Base-by-base conservation (phyloP, 1,140 invertebrate genomes). In the Ceratina calcarata region DNA sequence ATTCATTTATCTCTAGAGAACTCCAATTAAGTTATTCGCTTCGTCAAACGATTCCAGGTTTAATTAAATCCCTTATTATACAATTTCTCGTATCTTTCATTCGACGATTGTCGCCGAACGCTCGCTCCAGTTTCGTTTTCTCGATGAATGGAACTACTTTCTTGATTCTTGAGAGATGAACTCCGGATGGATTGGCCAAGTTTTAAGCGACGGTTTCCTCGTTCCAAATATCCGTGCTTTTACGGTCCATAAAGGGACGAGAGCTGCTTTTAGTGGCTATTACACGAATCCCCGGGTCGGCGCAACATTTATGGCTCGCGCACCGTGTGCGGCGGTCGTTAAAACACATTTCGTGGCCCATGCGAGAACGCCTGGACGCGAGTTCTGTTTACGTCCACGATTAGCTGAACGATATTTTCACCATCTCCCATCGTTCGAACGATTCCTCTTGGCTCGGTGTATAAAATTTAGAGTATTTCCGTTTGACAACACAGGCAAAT, bases 251-350 rank as follows among this genome's bases (percentile, higher is more conserved):
- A 88, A 89, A 86, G 72, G 69, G 78, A 75, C 79, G 84, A 82
- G 88, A 71, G 80, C 84, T 77, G 68, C 78, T 87, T 87, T 87
- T 82, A 87, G 85, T 87, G 86, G 86, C 86, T 87, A 84, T 87
- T 87, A 87, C 86, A 84, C 82, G 80, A 79, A 87, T 87, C 80
- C 66, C 68, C 58, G 64, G 65, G 58, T 70, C 62, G 71, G 62
- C 76, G 82, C 81, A 86, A 87, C 82, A 86, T 87, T 87, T 87
- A 87, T 83, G 85, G 85, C 82, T 86, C 45, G 57, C 72, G 74
- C 75, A 79, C 85, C 67, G 75, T 86, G 82, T 87, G 85, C 81
- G 78, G 74, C 75, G 79, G 82, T 84, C 85, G 81, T 86, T 86
- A 86, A 86, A 86, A 81, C 65, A 66, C 73, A 86, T 86, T 73